These are phyloP conservation scores for Papilio polytes DNA, from an alignment of 1,140 invertebrate genomes.

Conservation along the genomic window DNA sequence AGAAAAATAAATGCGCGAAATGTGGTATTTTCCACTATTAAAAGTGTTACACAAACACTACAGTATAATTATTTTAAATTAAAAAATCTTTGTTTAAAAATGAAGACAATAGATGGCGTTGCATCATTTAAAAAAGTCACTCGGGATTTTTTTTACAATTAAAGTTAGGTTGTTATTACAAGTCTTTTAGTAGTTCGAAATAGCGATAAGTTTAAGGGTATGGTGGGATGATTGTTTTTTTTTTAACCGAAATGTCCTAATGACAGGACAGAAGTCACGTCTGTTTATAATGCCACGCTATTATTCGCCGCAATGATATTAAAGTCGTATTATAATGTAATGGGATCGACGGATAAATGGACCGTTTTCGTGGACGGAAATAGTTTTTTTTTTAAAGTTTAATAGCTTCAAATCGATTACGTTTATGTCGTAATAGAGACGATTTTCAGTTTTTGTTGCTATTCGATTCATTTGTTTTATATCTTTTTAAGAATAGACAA, in stretches of 20 bases:
- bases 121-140: too few species aligned
- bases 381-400: conserved; percentile 52
- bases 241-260: conserved; percentile 57
- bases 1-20: too few species aligned
- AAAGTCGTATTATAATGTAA: conserved; percentile 73
- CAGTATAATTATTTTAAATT: too few species aligned
- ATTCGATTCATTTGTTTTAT: conserved; percentile 44
- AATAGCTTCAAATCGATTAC: conserved; percentile 68
- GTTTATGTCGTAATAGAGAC: conserved; percentile 50
- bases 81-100: too few species aligned
- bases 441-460: conserved; percentile 47
- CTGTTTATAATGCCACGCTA: conserved; percentile 62
- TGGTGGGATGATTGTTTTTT: conserved; percentile 24
- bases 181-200: not conserved
- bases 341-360: conserved; percentile 69
- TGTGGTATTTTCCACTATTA: too few species aligned
- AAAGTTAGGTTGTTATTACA: not conserved
- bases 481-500: too few species aligned
- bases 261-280: conserved; percentile 72
- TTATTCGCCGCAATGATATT: conserved; percentile 65
- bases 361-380: conserved; percentile 68
- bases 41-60: too few species aligned
- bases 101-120: too few species aligned
- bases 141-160: too few species aligned
- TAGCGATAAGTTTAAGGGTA: conserved; percentile 12